phyloP scores from a whole-genome alignment of 2,888 invertebrate species.

The Hirtodrosophila confusa region DNA sequence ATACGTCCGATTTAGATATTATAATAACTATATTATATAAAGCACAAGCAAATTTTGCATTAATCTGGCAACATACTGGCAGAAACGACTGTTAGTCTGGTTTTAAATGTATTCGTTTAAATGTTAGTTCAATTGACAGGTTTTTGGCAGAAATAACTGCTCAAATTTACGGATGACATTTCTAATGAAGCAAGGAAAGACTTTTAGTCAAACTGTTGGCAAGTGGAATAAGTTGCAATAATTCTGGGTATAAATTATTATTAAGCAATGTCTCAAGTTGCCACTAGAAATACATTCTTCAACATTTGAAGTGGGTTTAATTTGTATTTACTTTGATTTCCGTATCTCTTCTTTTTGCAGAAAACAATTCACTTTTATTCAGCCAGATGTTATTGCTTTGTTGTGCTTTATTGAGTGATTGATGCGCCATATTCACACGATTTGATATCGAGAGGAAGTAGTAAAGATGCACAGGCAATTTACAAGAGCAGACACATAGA shows the following conservation, averaged over 20 bases:
- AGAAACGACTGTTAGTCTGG: too few species aligned
- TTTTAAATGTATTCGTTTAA: background rate
- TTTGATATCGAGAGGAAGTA: conserved; percentile 69
- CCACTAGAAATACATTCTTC: conserved; percentile 38
- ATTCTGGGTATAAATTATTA: conserved; percentile 17
- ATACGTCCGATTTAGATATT: too few species aligned
- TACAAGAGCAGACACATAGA: conserved; percentile 15
- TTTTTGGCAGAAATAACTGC: background rate
- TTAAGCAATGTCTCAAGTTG: conserved; percentile 39
- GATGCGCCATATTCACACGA: conserved; percentile 74
- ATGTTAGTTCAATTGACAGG: background rate
- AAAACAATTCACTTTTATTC: conserved; percentile 64
- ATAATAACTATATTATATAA: too few species aligned
- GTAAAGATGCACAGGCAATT: conserved; percentile 47
- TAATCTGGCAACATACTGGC: too few species aligned
- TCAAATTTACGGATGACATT: conserved; percentile 6
- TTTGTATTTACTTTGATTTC: conserved; percentile 17
- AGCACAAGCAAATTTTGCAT: too few species aligned
- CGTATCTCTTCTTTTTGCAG: conserved; percentile 42
- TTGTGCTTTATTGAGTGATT: conserved; percentile 71
- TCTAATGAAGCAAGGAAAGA: background rate
- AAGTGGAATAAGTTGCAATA: conserved; percentile 11
- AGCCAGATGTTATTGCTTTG: conserved; percentile 72
- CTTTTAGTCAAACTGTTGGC: conserved; percentile 5
- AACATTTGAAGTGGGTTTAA: conserved; percentile 68